These are phyloP conservation scores for Fistularia commersonii DNA, from an alignment of 2,797 vertebrate species.

Conservation along the genomic window DNA sequence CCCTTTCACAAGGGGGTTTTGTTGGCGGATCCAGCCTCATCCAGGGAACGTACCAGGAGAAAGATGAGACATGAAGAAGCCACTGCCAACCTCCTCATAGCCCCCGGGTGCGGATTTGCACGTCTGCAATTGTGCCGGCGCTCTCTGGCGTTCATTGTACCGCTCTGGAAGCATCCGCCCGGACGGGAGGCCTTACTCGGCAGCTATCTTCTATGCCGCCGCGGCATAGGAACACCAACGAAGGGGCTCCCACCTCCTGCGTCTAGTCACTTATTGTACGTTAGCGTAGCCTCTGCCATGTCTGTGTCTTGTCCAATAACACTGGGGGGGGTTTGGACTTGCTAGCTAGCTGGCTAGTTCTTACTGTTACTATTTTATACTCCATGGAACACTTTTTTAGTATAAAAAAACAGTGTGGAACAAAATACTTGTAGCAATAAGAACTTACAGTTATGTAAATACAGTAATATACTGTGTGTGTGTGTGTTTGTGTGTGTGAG, in stretches of 20 bases:
- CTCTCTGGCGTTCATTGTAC: constrained; percentile 64
- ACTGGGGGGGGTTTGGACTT: no score
- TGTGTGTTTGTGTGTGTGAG: no score
- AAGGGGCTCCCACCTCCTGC: constrained; percentile 3
- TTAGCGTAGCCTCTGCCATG: no score
- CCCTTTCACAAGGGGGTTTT: constrained; percentile 28
- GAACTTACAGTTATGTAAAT: no score
- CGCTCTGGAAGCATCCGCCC: constrained; percentile 33
- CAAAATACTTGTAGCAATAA: no score
- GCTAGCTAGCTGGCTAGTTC: no score
- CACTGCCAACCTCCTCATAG: constrained; percentile 54
- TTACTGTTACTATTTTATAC: no score
- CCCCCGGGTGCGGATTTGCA: constrained; percentile 72
- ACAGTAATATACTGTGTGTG: no score
- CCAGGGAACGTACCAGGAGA: constrained; percentile 24
- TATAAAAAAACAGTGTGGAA: no score
- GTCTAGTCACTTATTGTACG: no score
- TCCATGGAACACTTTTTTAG: no score
- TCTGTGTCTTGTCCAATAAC: no score
- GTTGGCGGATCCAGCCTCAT: constrained; percentile 42
- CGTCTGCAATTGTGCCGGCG: constrained; percentile 65
- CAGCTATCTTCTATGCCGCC: constrained; percentile 43
- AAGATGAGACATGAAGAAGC: constrained; percentile 55
- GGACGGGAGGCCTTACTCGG: constrained; percentile 46
- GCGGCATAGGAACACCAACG: constrained; percentile 32